Percentiles rank a stretch among this genome's conserved stretches.
phyloP scores from a whole-genome alignment of 1,140 invertebrate species.

The Leguminivora glycinivorella region DNA sequence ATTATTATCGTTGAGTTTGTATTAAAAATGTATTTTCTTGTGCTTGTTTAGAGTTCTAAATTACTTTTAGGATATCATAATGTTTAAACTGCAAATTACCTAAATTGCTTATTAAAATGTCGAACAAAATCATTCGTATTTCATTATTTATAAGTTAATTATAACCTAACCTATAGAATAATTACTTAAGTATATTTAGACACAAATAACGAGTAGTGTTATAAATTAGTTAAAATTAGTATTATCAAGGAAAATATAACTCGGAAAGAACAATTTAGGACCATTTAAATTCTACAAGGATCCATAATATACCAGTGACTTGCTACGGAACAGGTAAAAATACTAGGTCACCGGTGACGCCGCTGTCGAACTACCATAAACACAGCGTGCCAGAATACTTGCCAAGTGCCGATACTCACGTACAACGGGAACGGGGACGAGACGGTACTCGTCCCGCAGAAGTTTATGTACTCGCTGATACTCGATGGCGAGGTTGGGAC shows the following conservation, averaged over 20 bases:
- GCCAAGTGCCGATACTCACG: neutral
- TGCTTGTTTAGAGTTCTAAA: neutral
- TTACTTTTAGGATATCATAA: too few relatives aligned
- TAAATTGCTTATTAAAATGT: too few relatives aligned
- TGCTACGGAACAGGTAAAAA: neutral
- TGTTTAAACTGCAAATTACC: too few relatives aligned
- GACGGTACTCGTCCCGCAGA: conserved; percentile 4
- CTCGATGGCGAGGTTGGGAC: neutral
- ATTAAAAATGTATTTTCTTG: neutral
- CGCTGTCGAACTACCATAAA: conserved; percentile 10
- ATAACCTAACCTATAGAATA: too few relatives aligned
- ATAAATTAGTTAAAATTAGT: too few relatives aligned
- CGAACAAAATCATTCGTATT: neutral
- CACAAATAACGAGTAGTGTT: too few relatives aligned
- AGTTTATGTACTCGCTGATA: conserved; percentile 15
- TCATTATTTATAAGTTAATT: too few relatives aligned
- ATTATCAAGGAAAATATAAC: too few relatives aligned
- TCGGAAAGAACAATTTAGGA: neutral
- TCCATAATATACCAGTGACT: neutral
- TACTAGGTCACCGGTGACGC: neutral
- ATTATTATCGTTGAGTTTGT: conserved; percentile 14
- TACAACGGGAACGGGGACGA: neutral
- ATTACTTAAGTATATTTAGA: too few relatives aligned
- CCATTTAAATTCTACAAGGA: neutral
- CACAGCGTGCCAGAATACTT: conserved; percentile 10